These are phyloP conservation scores for Melanargia galathea DNA, from an alignment of 2,888 invertebrate species.

Conservation along the genomic window DNA sequence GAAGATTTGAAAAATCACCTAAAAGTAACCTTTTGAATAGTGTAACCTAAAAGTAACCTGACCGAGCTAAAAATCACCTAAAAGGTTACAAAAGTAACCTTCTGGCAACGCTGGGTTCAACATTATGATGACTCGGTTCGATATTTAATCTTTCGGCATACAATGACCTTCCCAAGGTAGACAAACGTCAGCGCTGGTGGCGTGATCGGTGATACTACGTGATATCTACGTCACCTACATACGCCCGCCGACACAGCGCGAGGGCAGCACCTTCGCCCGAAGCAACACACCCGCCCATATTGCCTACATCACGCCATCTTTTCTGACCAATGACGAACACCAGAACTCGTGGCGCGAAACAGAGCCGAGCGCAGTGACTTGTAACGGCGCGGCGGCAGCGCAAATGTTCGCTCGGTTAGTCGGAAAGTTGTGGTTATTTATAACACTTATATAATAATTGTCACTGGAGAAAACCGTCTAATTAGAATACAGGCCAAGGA, in stretches of 20 bases:
- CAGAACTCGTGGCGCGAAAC: constrained; percentile 59
- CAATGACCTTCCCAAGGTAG: constrained; percentile 46
- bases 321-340: constrained; percentile 63
- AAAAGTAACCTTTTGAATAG: too few relatives aligned
- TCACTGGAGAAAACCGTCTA: constrained; percentile 24
- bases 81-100: constrained; percentile 18
- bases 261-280: constrained; percentile 61
- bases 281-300: constrained; percentile 46
- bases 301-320: constrained; percentile 68
- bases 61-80: constrained; percentile 10
- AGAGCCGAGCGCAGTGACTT: constrained; percentile 38
- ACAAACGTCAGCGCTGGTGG: constrained; percentile 50
- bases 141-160: constrained; percentile 24
- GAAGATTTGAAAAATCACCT: too few relatives aligned
- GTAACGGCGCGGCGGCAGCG: constrained; percentile 26
- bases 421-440: constrained; percentile 37
- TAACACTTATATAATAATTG: constrained; percentile 36
- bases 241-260: constrained; percentile 45
- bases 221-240: constrained; percentile 43
- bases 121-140: constrained; percentile 26
- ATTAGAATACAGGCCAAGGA: constrained; percentile 14
- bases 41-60: too few relatives aligned
- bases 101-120: not conserved
- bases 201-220: constrained; percentile 52
- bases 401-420: constrained; percentile 26